A percentile compares a stretch with the other conserved stretches of the same genome.
phyloP scores from a whole-genome alignment of 1,140 invertebrate species.

The Orchesella cincta region DNA sequence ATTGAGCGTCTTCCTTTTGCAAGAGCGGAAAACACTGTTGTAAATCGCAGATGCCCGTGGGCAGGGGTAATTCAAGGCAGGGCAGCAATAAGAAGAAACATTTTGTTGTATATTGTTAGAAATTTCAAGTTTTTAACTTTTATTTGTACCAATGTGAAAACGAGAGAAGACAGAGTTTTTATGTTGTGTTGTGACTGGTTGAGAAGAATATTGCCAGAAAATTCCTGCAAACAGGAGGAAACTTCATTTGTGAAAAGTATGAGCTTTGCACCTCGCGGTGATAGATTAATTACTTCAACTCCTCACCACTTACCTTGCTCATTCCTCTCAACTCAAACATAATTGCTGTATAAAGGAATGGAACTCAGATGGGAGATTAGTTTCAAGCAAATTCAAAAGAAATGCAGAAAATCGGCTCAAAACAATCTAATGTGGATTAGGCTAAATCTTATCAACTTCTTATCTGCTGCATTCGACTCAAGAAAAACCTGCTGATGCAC shows the following conservation, averaged over 20 bases:
- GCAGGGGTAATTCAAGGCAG: background rate
- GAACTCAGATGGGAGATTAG: no score
- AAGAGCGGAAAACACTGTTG: background rate
- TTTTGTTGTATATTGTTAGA: background rate
- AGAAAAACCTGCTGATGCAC: no score
- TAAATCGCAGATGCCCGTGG: background rate
- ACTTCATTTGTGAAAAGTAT: no score
- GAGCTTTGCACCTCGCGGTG: slow-evolving; percentile 16
- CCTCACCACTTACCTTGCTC: background rate
- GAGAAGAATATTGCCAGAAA: background rate
- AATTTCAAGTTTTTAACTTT: background rate
- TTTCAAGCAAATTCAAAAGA: no score
- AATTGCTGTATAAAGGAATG: no score
- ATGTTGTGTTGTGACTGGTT: background rate
- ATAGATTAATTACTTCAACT: slow-evolving; percentile 26
- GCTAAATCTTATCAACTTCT: no score
- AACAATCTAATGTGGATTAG: no score
- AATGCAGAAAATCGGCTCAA: background rate
- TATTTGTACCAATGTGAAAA: background rate
- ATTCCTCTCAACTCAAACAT: background rate
- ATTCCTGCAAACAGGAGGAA: no score
- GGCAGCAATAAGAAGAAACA: background rate
- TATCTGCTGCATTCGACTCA: no score
- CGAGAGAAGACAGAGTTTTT: background rate
- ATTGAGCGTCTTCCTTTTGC: background rate